Evolutionary conservation across 2,888 invertebrate genomes (phyloP).

Genomic region (Caenorhabditis uteleia): DNA sequence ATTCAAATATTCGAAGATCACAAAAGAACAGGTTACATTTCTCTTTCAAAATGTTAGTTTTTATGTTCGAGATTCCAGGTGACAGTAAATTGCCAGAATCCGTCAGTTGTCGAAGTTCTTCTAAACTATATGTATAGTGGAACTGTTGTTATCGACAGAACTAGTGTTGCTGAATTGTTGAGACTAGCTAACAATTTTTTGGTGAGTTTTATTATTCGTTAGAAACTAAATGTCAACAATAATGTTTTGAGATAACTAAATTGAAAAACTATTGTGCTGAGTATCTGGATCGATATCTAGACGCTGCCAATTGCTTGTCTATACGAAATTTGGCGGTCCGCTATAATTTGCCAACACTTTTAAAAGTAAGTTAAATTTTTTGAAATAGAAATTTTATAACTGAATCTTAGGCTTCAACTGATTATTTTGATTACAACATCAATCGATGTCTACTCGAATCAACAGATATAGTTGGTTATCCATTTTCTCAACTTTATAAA

Average conservation of each 20-base stretch:
- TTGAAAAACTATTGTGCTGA: conserved; percentile 77
- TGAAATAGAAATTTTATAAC: not conserved
- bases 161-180: conserved; percentile 76
- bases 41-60: conserved; percentile 1
- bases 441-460: conserved; percentile 73
- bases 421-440: conserved; percentile 65
- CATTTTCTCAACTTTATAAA: conserved; percentile 72
- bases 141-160: conserved; percentile 75
- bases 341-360: conserved; percentile 75
- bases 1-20: conserved; percentile 73
- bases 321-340: conserved; percentile 76
- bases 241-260: conserved; percentile 59
- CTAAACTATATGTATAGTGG: conserved; percentile 79
- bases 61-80: conserved; percentile 68
- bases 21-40: conserved; percentile 41
- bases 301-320: conserved; percentile 76
- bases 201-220: too few species aligned
- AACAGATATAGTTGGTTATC: conserved; percentile 74
- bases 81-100: conserved; percentile 75
- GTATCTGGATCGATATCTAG: conserved; percentile 76
- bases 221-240: too few species aligned
- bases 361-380: conserved; percentile 70
- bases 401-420: conserved; percentile 47
- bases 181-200: conserved; percentile 77
- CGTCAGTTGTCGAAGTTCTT: conserved; percentile 75